These are phyloP conservation scores for Athrips mouffetella DNA, from an alignment of 2,888 invertebrate species.

Conservation along the genomic window DNA sequence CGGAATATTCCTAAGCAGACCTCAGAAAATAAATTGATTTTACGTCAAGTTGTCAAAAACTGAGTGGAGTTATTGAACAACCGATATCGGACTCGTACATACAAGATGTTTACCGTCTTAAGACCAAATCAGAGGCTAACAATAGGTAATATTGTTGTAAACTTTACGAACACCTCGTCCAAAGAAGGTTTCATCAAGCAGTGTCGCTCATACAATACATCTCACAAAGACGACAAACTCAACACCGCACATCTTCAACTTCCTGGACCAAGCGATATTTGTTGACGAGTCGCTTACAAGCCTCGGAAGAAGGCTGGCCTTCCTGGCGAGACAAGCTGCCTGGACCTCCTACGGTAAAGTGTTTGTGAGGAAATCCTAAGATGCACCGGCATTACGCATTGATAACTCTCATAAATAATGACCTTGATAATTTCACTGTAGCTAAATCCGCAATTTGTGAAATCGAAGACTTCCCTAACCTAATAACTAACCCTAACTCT, in stretches of 20 bases:
- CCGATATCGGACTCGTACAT: conserved; percentile 3
- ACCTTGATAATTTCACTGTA: conserved; percentile 1
- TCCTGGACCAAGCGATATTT: conserved; percentile 10
- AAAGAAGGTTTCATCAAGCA: conserved; percentile 12
- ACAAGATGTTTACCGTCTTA: conserved; percentile 9
- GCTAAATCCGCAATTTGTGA: conserved; percentile 7
- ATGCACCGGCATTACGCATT: not conserved
- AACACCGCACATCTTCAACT: conserved; percentile 1
- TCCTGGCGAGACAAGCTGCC: not conserved
- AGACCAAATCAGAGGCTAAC: not conserved
- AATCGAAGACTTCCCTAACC: conserved; percentile 6
- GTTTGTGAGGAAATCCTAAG: not conserved
- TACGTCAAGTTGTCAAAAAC: not conserved
- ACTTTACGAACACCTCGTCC: conserved; percentile 3
- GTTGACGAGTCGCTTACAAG: conserved; percentile 12
- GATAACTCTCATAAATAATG: conserved; percentile 1
- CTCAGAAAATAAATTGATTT: conserved; percentile 3
- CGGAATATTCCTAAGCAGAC: not conserved
- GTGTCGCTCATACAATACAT: conserved; percentile 4
- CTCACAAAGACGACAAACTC: not conserved
- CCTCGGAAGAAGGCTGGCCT: too few relatives aligned
- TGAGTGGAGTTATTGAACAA: not conserved
- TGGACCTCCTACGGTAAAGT: conserved; percentile 5
- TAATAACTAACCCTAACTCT: conserved; percentile 3
- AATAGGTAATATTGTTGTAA: conserved; percentile 11